Conservation (phyloP, 1,140 invertebrate genomes). For the Cydia strobilella region DNA sequence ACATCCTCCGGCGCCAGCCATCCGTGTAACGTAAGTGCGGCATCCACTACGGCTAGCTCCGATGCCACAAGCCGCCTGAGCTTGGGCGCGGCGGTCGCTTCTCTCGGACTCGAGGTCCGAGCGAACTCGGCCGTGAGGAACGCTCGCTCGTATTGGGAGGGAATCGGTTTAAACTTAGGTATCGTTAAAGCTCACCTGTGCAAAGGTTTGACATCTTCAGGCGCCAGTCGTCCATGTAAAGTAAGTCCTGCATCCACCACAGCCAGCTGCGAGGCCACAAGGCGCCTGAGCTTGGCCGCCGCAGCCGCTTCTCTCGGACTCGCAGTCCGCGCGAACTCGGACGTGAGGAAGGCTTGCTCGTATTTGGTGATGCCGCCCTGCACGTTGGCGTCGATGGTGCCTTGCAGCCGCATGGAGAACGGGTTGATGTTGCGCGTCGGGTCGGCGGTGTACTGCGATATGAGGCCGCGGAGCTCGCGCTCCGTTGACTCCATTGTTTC, state of each 20-base stretch:
- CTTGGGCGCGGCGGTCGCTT: constrained; percentile 87
- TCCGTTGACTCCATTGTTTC: constrained; percentile 96
- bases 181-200: constrained; percentile 81
- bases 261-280: constrained; percentile 89
- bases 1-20: constrained; percentile 90
- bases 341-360: constrained; percentile 94
- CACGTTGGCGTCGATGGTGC: constrained; percentile 96
- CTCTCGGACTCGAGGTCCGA: constrained; percentile 80
- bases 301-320: constrained; percentile 86
- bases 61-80: constrained; percentile 88
- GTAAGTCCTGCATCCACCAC: constrained; percentile 90
- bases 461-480: constrained; percentile 88
- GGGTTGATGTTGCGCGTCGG: constrained; percentile 92
- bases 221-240: constrained; percentile 91
- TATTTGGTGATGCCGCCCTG: constrained; percentile 98
- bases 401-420: constrained; percentile 95
- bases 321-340: constrained; percentile 84
- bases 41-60: constrained; percentile 87
- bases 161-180: not conserved
- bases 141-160: constrained; percentile 94
- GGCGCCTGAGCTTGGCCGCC: constrained; percentile 86
- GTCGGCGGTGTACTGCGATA: constrained; percentile 89
- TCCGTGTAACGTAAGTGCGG: no score
- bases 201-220: constrained; percentile 90
- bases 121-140: constrained; percentile 92